These are phyloP conservation scores for Sylvilagus bachmani DNA, from an alignment of 2,113 vertebrate species.

Conservation along the genomic window DNA sequence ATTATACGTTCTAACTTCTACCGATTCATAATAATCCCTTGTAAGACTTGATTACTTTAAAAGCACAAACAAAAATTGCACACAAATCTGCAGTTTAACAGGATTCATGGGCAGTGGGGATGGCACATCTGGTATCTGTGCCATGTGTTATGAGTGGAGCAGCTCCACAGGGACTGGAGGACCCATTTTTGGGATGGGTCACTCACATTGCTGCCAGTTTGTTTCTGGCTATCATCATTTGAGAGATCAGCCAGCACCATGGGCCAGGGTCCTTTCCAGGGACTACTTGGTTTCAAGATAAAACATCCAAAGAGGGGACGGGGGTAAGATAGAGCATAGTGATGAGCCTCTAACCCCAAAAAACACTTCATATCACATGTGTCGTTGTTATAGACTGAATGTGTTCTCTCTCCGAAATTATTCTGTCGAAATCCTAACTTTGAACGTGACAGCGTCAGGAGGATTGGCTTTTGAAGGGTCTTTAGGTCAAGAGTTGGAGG, in stretches of 20 bases:
- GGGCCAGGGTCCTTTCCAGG: background rate
- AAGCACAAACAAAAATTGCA: background rate
- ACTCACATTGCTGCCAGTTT: too few species aligned
- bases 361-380: background rate
- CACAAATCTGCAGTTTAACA: background rate
- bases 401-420: background rate
- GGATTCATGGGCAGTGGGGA: background rate
- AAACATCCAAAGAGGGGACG: background rate
- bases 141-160: too few species aligned
- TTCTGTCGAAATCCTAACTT: background rate
- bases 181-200: background rate
- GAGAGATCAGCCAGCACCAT: background rate
- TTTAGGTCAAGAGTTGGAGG: background rate
- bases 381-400: background rate
- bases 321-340: background rate
- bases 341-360: background rate
- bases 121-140: background rate
- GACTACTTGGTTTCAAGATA: background rate
- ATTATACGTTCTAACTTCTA: background rate
- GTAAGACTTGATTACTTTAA: background rate
- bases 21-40: background rate
- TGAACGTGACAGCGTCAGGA: background rate
- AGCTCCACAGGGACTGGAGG: too few species aligned
- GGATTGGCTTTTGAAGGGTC: background rate
- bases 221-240: background rate